Evolutionary conservation across 1,140 invertebrate genomes (phyloP), one percentile per base, ranked within the genome.

Genomic region (Mya arenaria): DNA sequence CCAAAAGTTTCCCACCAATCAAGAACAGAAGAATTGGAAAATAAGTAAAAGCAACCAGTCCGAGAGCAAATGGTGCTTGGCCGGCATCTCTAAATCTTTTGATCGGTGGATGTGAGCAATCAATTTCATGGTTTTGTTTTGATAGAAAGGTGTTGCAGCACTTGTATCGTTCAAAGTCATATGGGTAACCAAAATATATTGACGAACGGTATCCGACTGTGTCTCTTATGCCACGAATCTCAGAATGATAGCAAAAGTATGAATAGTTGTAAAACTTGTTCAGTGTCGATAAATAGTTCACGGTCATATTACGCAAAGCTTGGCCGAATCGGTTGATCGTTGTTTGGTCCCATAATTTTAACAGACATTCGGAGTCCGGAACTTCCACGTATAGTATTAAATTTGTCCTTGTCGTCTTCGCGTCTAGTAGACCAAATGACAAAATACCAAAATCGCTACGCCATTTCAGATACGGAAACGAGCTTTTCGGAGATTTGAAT

Each of bases 371-470:
- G 2, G 13, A 6, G 13, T 63, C 32, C 36, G 3, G 0, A 19
- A 63, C 25, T 10, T 77, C 41, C 2, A 77, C n/a, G 37, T 58
- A n/a, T 5, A 65, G 25, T 6, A 10, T 30, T 15, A 36, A 32
- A n/a, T 28, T 5, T 1, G 10, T 52, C 5, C 28, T 10, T 17
- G 55, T 17, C 0, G 60, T 65, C 44, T 77, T 77, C n/a, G 74
- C 74, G 15, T 55, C 58, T 15, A 77, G 39, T 48, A 77, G 74
- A 25, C 74, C 74, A 36, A 77, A 77, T 25, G 74, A 77, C 19
- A 77, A 44, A 23, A 77, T 66, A n/a, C 60, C 13, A 55, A 77
- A 77, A 30, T 77, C 74, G 37, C 44, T 34, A n/a, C 60, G 74
- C 74, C 74, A 77, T 63, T 77, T 63, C 17, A 66, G 17, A 32